Conservation (phyloP, 2,797 vertebrate species). For the Rhinichthys osculus region DNA sequence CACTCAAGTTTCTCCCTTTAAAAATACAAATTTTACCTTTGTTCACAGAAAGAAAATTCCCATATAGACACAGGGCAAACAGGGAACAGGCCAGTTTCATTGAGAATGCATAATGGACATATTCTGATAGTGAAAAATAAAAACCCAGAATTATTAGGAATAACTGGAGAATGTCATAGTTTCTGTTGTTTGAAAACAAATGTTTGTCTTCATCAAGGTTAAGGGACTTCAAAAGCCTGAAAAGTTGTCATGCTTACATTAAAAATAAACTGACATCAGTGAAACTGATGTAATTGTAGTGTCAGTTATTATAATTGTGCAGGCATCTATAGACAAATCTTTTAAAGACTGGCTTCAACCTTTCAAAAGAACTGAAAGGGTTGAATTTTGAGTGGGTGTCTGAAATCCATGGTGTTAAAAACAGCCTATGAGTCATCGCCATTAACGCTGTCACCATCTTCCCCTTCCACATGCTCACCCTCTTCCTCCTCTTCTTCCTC, state of each 20-base stretch:
- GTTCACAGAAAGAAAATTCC: constrained; percentile 40
- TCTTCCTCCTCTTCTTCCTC: constrained; percentile 61
- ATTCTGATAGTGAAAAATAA: constrained; percentile 8
- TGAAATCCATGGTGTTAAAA: constrained; percentile 30
- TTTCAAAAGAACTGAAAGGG: constrained; percentile 56
- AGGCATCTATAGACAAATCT: constrained; percentile 49
- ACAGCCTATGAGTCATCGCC: constrained; percentile 86
- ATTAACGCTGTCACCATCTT: constrained; percentile 89
- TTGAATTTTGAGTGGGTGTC: constrained; percentile 58
- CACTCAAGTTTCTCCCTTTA: constrained; percentile 14
- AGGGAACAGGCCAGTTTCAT: constrained; percentile 11
- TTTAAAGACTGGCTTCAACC: constrained; percentile 70
- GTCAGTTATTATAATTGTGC: constrained; percentile 19
- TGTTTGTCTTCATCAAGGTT: constrained; percentile 7
- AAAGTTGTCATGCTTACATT: constrained; percentile 51
- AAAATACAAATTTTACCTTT: constrained; percentile 42
- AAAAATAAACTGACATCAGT: constrained; percentile 29
- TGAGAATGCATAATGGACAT: background rate
- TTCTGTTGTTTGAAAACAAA: constrained; percentile 8
- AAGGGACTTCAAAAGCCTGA: constrained; percentile 46
- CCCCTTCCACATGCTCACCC: constrained; percentile 80
- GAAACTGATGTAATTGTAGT: constrained; percentile 7
- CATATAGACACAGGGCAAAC: constrained; percentile 6
- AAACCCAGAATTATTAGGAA: background rate
- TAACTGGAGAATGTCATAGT: background rate